Evolutionary conservation across 2,113 vertebrate genomes (phyloP).

Genomic region (Oophaga pumilio): DNA sequence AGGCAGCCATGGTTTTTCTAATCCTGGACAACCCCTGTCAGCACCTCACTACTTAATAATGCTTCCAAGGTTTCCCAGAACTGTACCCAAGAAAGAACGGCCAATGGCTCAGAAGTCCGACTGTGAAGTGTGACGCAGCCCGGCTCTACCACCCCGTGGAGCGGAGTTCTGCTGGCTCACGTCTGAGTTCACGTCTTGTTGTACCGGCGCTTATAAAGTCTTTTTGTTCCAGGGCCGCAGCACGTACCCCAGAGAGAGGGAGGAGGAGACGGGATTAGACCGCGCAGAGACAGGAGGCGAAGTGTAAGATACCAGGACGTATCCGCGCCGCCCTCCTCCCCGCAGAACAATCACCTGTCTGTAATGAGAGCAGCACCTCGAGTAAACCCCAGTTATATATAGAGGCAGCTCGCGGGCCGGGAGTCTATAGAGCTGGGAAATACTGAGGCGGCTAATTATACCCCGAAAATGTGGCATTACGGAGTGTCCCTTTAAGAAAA

Average conservation of each 20-base stretch:
- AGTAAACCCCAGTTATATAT: conserved; percentile 15
- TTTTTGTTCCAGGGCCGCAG: conserved; percentile 23
- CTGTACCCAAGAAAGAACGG: too few species aligned
- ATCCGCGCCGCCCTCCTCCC: not conserved
- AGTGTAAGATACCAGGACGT: conserved; percentile 34
- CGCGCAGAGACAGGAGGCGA: conserved; percentile 26
- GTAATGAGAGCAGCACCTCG: conserved; percentile 19
- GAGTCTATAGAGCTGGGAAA: not conserved
- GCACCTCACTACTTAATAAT: too few species aligned
- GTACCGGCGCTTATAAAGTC: conserved; percentile 33
- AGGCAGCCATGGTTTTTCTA: too few species aligned
- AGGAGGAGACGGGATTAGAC: conserved; percentile 39
- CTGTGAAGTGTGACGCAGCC: too few species aligned
- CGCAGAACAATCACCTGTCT: conserved; percentile 52
- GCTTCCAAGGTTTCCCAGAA: too few species aligned
- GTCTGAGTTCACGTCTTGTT: conserved; percentile 13
- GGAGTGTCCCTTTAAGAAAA: not conserved
- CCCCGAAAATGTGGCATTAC: not conserved
- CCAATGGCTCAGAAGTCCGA: too few species aligned
- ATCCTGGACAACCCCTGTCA: too few species aligned
- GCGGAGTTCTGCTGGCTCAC: not conserved
- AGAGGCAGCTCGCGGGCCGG: not conserved
- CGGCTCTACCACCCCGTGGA: too few species aligned
- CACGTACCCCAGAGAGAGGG: conserved; percentile 45
- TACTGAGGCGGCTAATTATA: not conserved